phyloP scores from a whole-genome alignment of 2,888 invertebrate species.

The Cephus pulcher region DNA sequence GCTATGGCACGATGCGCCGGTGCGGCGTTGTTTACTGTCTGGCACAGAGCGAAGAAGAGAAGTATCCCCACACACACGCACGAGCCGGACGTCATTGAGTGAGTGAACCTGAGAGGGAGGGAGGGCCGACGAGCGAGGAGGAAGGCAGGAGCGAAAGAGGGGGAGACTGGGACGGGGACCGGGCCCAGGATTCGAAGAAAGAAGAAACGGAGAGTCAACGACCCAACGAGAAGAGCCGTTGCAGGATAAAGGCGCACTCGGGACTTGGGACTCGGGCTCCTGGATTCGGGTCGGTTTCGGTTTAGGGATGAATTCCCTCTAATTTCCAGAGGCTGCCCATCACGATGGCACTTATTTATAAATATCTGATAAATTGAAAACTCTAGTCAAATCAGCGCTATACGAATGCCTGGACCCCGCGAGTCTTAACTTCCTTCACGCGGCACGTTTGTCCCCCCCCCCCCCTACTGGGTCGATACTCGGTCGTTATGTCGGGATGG shows the following conservation, averaged over 20 bases:
- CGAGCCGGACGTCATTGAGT: conserved; percentile 30
- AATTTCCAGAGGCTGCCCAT: no score
- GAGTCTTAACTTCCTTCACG: no score
- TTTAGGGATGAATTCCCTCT: no score
- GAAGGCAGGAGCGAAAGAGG: conserved; percentile 27
- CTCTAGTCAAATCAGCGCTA: no score
- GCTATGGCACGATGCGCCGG: conserved; percentile 23
- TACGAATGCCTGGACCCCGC: no score
- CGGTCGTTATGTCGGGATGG: no score
- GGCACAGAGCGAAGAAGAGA: conserved; percentile 41
- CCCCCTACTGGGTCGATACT: no score
- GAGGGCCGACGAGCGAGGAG: conserved; percentile 4
- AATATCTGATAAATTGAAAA: no score
- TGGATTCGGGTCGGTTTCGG: no score
- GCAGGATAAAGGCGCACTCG: conserved; percentile 45
- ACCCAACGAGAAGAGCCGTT: conserved; percentile 52
- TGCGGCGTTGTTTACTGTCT: conserved; percentile 59
- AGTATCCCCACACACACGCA: conserved; percentile 37
- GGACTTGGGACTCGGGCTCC: conserved; percentile 12
- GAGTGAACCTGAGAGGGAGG: neutral
- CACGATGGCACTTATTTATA: no score
- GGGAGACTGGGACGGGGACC: conserved; percentile 41
- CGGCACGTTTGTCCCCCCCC: no score
- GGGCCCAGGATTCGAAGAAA: conserved; percentile 59
- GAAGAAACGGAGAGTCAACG: conserved; percentile 62